A percentile compares a stretch with the other conserved stretches of the same genome.
Conservation (phyloP, 2,113 vertebrate species). For the Python bivittatus region DNA sequence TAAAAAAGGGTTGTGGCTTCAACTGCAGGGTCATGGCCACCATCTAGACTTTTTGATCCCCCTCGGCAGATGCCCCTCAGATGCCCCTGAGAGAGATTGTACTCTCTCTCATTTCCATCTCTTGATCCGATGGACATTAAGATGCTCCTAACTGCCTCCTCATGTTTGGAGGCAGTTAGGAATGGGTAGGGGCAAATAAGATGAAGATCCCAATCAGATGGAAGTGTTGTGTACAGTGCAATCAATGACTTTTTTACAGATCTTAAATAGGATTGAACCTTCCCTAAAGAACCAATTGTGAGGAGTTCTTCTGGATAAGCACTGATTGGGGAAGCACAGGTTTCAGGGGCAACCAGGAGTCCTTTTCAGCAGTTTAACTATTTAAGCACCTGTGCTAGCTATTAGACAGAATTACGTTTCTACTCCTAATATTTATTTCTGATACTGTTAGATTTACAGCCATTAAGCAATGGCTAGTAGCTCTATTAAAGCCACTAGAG, state of each 20-base stretch:
- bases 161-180: too few relatives aligned
- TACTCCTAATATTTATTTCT: background rate
- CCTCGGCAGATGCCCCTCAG: too few relatives aligned
- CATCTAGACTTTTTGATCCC: too few relatives aligned
- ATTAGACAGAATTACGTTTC: background rate
- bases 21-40: too few relatives aligned
- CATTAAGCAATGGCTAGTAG: background rate
- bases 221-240: too few relatives aligned
- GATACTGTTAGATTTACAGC: background rate
- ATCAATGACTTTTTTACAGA: background rate
- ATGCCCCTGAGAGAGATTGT: too few relatives aligned
- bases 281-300: background rate
- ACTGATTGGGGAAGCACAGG: background rate
- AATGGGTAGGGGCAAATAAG: too few relatives aligned
- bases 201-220: too few relatives aligned
- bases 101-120: too few relatives aligned
- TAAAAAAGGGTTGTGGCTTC: background rate
- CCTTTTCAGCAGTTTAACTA: background rate
- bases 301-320: background rate
- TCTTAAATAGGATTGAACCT: background rate
- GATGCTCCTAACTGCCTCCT: too few relatives aligned
- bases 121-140: too few relatives aligned
- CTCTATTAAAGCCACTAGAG: background rate
- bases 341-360: background rate
- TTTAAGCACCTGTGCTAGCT: background rate